Evolutionary conservation across 2,797 vertebrate genomes (phyloP).

Genomic region (Ambastaia sidthimunki): DNA sequence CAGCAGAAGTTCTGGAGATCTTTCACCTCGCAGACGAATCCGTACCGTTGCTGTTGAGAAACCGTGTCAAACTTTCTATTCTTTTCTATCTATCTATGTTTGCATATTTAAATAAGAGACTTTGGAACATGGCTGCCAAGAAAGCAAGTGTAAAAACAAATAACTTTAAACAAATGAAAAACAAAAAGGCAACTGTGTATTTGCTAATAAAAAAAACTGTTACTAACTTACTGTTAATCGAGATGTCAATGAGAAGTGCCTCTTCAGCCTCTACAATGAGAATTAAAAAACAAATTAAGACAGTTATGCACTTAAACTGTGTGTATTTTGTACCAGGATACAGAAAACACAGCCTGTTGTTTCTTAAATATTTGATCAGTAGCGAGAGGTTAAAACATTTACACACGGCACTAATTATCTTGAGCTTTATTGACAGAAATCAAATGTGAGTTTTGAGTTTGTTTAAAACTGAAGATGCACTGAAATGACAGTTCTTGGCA

Average conservation of each 20-base stretch:
- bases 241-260: constrained; percentile 91
- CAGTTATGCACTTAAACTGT: constrained; percentile 25
- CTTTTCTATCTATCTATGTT: too few relatives aligned
- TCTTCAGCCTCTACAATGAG: constrained; percentile 89
- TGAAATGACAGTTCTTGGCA: not conserved
- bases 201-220: too few relatives aligned
- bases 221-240: constrained; percentile 88
- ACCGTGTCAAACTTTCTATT: constrained; percentile 12
- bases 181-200: not conserved
- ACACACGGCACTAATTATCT: not conserved
- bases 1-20: constrained; percentile 81
- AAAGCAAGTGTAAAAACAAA: not conserved
- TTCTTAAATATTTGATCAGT: constrained; percentile 48
- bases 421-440: not conserved
- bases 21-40: constrained; percentile 86
- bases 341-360: too few relatives aligned
- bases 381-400: constrained; percentile 31
- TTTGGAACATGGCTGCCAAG: too few relatives aligned
- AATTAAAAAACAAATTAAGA: constrained; percentile 6
- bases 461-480: too few relatives aligned
- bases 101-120: not conserved
- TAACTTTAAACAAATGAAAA: not conserved
- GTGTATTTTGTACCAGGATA: too few relatives aligned
- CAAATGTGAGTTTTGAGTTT: constrained; percentile 12
- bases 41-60: constrained; percentile 81